Percentiles rank a stretch among this genome's conserved stretches.
Evolutionary conservation across 1,140 invertebrate genomes (phyloP).

Genomic region (Drosophila nannoptera): DNA sequence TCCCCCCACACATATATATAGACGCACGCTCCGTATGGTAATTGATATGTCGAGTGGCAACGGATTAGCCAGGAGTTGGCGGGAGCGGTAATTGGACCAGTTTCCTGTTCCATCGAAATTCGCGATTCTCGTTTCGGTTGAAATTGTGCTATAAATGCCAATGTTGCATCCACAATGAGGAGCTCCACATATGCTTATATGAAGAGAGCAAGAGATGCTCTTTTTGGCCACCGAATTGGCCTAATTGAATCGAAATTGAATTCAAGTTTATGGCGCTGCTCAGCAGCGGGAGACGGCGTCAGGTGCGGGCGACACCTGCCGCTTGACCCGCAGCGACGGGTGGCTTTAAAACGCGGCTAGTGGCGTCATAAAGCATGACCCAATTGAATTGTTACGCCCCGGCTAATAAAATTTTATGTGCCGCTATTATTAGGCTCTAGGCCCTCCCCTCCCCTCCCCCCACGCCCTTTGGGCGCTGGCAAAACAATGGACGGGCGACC

Average conservation of each 20-base stretch:
- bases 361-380: conserved; percentile 69
- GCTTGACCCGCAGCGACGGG: conserved; percentile 53
- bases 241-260: conserved; percentile 11
- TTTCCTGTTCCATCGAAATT: too few relatives aligned
- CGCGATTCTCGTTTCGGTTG: too few relatives aligned
- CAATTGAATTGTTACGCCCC: conserved; percentile 74
- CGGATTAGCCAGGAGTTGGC: too few relatives aligned
- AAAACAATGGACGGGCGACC: conserved; percentile 7
- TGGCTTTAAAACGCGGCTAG: conserved; percentile 29
- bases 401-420: conserved; percentile 76
- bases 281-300: neutral
- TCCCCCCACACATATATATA: too few relatives aligned
- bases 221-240: neutral
- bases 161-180: too few relatives aligned
- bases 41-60: too few relatives aligned
- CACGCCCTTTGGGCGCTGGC: neutral
- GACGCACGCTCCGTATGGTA: too few relatives aligned
- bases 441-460: neutral
- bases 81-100: too few relatives aligned
- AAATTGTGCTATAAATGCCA: too few relatives aligned
- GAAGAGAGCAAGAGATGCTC: too few relatives aligned
- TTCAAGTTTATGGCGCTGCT: conserved; percentile 17
- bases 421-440: conserved; percentile 71
- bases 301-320: conserved; percentile 40
- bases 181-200: neutral